Conservation (phyloP, 30 jellyfish, hydroid and myxozoan species). For the Turritopsis dohrnii region DNA sequence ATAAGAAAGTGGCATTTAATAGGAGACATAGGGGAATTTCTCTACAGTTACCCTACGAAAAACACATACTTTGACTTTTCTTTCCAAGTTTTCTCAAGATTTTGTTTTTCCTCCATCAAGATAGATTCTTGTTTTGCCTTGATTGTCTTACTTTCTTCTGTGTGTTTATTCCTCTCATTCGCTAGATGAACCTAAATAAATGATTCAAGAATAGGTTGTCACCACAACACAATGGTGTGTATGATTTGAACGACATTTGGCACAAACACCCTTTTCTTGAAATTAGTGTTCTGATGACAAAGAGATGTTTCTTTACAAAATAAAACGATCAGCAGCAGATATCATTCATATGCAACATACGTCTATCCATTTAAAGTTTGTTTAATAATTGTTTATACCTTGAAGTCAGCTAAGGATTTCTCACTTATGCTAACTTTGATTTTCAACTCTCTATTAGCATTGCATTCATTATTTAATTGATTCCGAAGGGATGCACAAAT, state of each 20-base stretch:
- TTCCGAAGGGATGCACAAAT: not conserved
- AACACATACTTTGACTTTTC: constrained; percentile 34
- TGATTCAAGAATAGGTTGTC: too few species aligned
- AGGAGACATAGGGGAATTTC: too few species aligned
- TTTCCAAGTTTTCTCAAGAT: constrained; percentile 56
- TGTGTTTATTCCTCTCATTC: constrained; percentile 15
- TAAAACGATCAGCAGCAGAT: not conserved
- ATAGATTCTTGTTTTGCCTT: constrained; percentile 17
- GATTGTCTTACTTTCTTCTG: constrained; percentile 13
- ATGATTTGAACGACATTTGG: too few species aligned
- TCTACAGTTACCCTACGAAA: not conserved
- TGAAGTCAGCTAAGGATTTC: not conserved
- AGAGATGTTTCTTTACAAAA: not conserved
- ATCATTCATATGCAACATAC: too few species aligned
- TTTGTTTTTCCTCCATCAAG: constrained; percentile 28
- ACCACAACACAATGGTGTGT: too few species aligned
- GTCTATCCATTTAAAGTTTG: too few species aligned
- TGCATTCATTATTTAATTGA: not conserved
- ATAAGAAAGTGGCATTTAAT: too few species aligned
- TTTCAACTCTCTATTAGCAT: not conserved
- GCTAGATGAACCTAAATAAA: constrained; percentile 18
- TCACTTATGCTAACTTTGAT: not conserved
- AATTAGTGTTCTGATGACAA: not conserved
- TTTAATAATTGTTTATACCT: not conserved
- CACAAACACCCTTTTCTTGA: not conserved